These are phyloP conservation scores for Crossocerus cetratus DNA, from an alignment of 2,888 invertebrate genomes.

Conservation along the genomic window DNA sequence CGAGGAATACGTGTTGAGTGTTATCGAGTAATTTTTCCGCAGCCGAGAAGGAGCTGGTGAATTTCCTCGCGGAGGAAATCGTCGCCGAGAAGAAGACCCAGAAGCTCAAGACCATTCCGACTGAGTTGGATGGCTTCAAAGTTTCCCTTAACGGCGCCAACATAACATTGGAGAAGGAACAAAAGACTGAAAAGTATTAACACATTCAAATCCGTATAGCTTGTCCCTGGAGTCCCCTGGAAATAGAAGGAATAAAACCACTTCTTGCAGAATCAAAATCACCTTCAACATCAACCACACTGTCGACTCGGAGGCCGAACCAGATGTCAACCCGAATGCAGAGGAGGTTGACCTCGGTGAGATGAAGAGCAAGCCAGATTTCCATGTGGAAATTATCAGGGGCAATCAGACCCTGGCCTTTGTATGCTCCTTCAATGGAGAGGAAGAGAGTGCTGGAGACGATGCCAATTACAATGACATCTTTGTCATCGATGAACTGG, in stretches of 20 bases:
- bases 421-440: conserved; percentile 88
- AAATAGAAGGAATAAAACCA: conserved; percentile 1
- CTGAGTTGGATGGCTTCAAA: conserved; percentile 89
- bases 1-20: background rate
- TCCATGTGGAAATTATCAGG: conserved; percentile 90
- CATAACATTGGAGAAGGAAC: conserved; percentile 87
- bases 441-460: conserved; percentile 79
- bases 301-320: conserved; percentile 88
- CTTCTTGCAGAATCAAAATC: conserved; percentile 82
- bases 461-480: conserved; percentile 90
- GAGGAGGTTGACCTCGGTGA: conserved; percentile 88
- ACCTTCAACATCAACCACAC: conserved; percentile 96
- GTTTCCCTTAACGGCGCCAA: conserved; percentile 90
- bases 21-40: conserved; percentile 28
- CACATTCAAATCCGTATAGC: background rate
- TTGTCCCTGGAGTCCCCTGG: background rate
- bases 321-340: conserved; percentile 80
- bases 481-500: conserved; percentile 95
- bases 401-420: conserved; percentile 89
- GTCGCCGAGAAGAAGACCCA: conserved; percentile 92
- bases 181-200: conserved; percentile 83
- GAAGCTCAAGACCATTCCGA: conserved; percentile 85
- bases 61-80: conserved; percentile 96
- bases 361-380: conserved; percentile 94
- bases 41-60: conserved; percentile 93